Evolutionary conservation across 2,113 vertebrate genomes (phyloP), one percentile per base, ranked within the genome.

Genomic region (Lepisosteus osseus): DNA sequence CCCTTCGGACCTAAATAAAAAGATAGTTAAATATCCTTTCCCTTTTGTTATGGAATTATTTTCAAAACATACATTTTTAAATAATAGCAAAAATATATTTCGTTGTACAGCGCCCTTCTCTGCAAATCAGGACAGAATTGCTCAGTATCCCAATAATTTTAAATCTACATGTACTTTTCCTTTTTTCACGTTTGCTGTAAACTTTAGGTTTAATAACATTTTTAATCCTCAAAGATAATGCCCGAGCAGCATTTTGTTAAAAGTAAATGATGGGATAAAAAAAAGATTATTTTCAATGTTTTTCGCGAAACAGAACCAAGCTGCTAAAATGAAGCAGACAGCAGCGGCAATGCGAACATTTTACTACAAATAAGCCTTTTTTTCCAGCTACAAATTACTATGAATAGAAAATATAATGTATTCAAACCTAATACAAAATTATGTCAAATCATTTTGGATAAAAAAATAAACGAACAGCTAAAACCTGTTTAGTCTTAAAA

Each of bases 391-490:
- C 68, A 79, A 76, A 74, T 77, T 56, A 79, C 76, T 62, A 79
- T 86, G 84, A 87, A 85, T 82, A 86, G 68, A 61, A 86, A 74
- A 80, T 72, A 77, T 74, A 85, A 86, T 79, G 81, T 82, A 84
- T 80, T 75, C 79, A 75, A 78, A 73, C 85, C 59, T 61, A 77
- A 81, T 72, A 74, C 76, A 75, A 78, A 79, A 78, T 68, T 61
- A 82, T 77, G 74, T 71, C 42, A 56, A 83, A 74, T 70, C 67
- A 80, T 77, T 68, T 74, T 73, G 13, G 74, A 75, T 74, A 76
- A 78, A 77, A 76, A 75, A 77, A 76, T 77, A 83, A 79, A 71
- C 43, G 70, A 69, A 77, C 72, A 72, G 77, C 69, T 82, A 80
- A 80, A 84, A 66, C 68, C 67, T 80, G 77, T 79, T 80, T 69